Evolutionary conservation across 2,797 vertebrate species (phyloP), one percentile per base, ranked within the genome.

Genomic region (Lepus oiostolus): DNA sequence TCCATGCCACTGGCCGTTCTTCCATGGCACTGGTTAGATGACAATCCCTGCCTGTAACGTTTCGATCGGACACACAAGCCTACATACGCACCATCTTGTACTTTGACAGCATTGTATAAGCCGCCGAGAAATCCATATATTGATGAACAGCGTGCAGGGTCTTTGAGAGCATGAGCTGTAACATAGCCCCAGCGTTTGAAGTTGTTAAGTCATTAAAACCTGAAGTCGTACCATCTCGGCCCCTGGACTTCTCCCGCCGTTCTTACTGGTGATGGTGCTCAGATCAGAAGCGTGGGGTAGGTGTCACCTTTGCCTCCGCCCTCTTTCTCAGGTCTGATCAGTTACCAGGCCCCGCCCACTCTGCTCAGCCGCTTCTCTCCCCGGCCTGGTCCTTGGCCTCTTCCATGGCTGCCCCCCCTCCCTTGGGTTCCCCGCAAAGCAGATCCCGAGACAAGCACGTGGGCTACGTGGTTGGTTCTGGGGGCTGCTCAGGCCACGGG

Each of bases 151-250:
- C 21, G 85, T 75, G 26, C 22, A 81, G 85, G 50, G 54, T 65
- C 87, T 19, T 63, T 68, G 79, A 65, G 76, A 92, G 28, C 54
- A 95, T 84, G 52, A 81, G 65, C 71, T 90, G 24, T 88, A 81
- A 58, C 54, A 88, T 17, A 58, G 54, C 14, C 17, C 54, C 13
- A 58, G 88, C 71, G 90, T 82, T 68, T 90, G 79, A 83, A 85
- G 50, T 50, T 38, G 22, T 47, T 76, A 95, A 88, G 47, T 32
- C 60, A 63, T 81, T 81, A 68, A 92, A 90, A 92, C 22, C 84
- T 62, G 77, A 58, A 80, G 47, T 74, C 21, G n/a, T 4, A 21
- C 13, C 60, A 68, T 26, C 26, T 62, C 7, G 5, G 54, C 54
- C 42, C 42, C 42, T 42, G 42, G 42, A 47, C 42, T 47, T 47